A percentile compares a stretch with the other conserved stretches of the same genome.
phyloP scores from a whole-genome alignment of 2,888 invertebrate genomes.

The Drosophila rellima region DNA sequence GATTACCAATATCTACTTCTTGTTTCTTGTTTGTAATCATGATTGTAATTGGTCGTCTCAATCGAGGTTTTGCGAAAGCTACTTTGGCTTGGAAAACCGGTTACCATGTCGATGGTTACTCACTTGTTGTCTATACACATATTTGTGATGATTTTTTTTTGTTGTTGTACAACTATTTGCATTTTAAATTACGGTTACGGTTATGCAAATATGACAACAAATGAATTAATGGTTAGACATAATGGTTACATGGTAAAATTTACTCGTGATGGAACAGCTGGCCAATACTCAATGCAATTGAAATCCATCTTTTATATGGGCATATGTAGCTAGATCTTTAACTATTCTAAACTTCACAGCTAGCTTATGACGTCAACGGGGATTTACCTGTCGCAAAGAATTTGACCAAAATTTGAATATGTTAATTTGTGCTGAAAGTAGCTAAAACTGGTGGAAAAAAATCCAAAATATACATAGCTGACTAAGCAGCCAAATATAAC shows the following conservation, averaged over 20 bases:
- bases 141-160: conserved; percentile 20
- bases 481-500: conserved; percentile 1
- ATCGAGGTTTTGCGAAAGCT: conserved; percentile 68
- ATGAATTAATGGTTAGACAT: conserved; percentile 36
- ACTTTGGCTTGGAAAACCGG: conserved; percentile 62
- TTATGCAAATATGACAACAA: conserved; percentile 64
- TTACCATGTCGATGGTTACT: conserved; percentile 42
- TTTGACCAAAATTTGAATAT: conserved; percentile 7
- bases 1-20: conserved; percentile 38
- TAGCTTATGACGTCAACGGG: conserved; percentile 59
- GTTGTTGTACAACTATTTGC: conserved; percentile 48
- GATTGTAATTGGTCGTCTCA: conserved; percentile 49
- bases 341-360: conserved; percentile 1
- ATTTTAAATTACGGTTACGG: conserved; percentile 53
- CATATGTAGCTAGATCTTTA: neutral
- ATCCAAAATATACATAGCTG: conserved; percentile 1
- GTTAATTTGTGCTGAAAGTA: conserved; percentile 13
- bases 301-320: neutral
- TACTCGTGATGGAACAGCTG: conserved; percentile 22
- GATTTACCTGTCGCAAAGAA: conserved; percentile 29
- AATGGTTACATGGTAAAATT: conserved; percentile 37
- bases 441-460: conserved; percentile 6
- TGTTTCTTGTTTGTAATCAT: conserved; percentile 23
- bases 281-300: neutral
- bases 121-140: conserved; percentile 5